Evolutionary conservation across 1,140 invertebrate genomes (phyloP).

Genomic region (Acyrthosiphon pisum): DNA sequence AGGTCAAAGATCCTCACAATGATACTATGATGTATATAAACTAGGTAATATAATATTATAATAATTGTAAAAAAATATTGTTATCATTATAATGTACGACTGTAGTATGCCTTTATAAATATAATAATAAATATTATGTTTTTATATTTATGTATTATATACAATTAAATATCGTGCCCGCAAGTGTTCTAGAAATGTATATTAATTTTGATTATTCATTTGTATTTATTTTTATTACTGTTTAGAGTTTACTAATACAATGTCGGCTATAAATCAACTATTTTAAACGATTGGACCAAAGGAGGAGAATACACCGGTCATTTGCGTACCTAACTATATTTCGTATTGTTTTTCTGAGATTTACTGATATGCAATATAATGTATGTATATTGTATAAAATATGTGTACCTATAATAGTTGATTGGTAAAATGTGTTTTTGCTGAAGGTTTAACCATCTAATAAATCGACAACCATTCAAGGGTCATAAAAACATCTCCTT

Average conservation of each 20-base stretch:
- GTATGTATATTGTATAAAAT: neutral
- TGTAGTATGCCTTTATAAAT: neutral
- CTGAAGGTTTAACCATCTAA: slow-evolving; percentile 6
- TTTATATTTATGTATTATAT: neutral
- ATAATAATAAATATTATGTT: neutral
- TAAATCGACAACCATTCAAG: neutral
- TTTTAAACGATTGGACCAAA: neutral
- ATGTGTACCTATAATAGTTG: neutral
- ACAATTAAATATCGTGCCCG: neutral
- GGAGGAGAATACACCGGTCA: neutral
- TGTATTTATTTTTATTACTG: neutral
- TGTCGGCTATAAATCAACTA: neutral
- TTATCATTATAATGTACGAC: neutral
- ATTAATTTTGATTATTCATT: neutral
- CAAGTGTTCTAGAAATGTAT: neutral
- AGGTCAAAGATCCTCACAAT: neutral
- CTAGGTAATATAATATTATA: neutral
- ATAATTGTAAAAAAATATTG: neutral
- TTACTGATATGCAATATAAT: neutral
- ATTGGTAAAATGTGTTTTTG: slow-evolving; percentile 17
- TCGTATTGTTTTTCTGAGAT: neutral
- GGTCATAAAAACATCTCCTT: neutral
- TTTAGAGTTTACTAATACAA: neutral
- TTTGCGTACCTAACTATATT: neutral
- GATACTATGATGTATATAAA: neutral